Evolutionary conservation across 2,888 invertebrate genomes (phyloP), one percentile per base, ranked within the genome.

Genomic region (Sinopyrophorus schimmeli): DNA sequence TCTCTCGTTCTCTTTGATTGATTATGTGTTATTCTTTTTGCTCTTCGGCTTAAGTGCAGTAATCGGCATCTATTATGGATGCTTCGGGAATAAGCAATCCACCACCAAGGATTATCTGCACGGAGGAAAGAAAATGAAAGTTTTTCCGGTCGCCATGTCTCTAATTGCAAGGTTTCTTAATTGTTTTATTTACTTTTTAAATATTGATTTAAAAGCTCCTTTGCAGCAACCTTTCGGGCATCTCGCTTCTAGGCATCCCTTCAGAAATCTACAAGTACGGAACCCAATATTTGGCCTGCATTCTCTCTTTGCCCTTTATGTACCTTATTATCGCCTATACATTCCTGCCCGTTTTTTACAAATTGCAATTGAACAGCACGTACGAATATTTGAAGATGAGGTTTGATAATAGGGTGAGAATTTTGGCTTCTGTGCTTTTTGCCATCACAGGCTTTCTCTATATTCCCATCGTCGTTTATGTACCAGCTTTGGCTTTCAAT

Each of bases 201-300:
- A 6, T 1, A 12, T 11, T n/a, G n/a, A n/a, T 26, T 11, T 2
- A n/a, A n/a, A n/a, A n/a, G n/a, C 7, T 12, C 5, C 5, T 49
- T 70, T 74, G 28, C 70, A 87, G 87, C 63, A 84, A 86, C 55
- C 73, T 87, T 60, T 87, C 87, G 2, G 87, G 87, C 21, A 82
- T 89, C 26, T 86, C 87, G 0, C 71, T 89, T 3, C 75, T 89
- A 4, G 88, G 86, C 0, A 79, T 86, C 3, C 87, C 88, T 0
- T 81, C 86, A 0, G 88, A 89, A 66, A 80, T 87, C 54, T 89
- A 89, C 65, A 74, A 80, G 14, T 80, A 81, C 65, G 89, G 89
- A 3, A 83, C 83, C 0, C 80, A 83, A 55, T 87, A 85, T 63
- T 71, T 73, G 47, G 69, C 73, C 15, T 59, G 68, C 18, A 53